Evolutionary conservation across 2,888 invertebrate species (phyloP).

Genomic region (Bimastos eiseni): DNA sequence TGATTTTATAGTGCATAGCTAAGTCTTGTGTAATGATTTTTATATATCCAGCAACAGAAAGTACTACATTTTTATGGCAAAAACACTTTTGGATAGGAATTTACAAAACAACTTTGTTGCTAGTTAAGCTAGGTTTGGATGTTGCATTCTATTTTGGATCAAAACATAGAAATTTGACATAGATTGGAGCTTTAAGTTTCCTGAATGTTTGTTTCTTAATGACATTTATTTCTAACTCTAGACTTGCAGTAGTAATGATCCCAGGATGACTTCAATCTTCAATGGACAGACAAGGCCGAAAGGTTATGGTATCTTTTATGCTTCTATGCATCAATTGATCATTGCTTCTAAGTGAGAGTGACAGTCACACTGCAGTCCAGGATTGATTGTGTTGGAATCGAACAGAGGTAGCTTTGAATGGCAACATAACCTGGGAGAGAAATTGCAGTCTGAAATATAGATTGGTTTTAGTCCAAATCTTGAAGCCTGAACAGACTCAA

Average conservation of each 20-base stretch:
- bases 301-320: background rate
- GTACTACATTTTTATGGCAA: too few species aligned
- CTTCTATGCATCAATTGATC: background rate
- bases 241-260: constrained; percentile 13
- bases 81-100: too few species aligned
- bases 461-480: background rate
- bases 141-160: background rate
- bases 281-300: background rate
- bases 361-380: background rate
- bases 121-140: background rate
- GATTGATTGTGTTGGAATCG: background rate
- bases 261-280: background rate
- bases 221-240: background rate
- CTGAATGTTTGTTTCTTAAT: background rate
- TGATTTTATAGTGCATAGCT: too few species aligned
- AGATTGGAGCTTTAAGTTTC: background rate
- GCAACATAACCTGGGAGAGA: background rate
- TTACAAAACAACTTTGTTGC: background rate
- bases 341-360: background rate
- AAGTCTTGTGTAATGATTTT: too few species aligned
- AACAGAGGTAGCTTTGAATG: background rate
- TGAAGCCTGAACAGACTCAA: background rate
- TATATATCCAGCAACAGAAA: too few species aligned
- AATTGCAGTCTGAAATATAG: background rate
- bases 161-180: background rate